Conservation (phyloP, 1,140 invertebrate genomes). For the Epicauta chinensis region DNA sequence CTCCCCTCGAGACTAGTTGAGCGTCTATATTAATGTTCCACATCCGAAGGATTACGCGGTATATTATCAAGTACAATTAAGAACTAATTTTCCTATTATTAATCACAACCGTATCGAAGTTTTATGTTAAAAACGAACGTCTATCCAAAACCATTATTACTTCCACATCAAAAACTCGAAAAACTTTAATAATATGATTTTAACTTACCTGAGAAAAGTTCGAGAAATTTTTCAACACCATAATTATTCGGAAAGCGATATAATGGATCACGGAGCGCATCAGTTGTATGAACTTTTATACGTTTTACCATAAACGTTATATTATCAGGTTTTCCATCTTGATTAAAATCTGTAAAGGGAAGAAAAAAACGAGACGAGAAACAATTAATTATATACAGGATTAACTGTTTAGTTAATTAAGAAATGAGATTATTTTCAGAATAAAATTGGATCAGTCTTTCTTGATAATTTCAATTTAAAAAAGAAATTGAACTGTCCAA, state of each 20-base stretch:
- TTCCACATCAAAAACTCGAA: too few species aligned
- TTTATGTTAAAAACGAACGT: too few species aligned
- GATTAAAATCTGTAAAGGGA: constrained; percentile 95
- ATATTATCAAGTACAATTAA: too few species aligned
- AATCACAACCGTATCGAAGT: too few species aligned
- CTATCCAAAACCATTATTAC: too few species aligned
- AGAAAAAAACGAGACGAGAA: constrained; percentile 44
- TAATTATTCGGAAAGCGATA: constrained; percentile 91
- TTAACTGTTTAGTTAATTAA: too few species aligned
- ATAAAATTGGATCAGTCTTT: neutral
- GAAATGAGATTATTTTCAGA: too few species aligned
- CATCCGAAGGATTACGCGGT: too few species aligned
- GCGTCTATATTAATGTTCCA: too few species aligned
- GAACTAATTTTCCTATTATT: too few species aligned
- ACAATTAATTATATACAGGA: neutral
- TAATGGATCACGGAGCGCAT: constrained; percentile 71
- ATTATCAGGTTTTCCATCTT: constrained; percentile 83
- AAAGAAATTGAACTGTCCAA: neutral
- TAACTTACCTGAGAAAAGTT: constrained; percentile 80
- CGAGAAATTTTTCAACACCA: constrained; percentile 89
- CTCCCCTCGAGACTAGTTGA: too few species aligned
- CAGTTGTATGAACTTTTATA: constrained; percentile 85
- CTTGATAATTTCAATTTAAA: constrained; percentile 4
- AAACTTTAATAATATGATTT: too few species aligned
- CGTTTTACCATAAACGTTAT: constrained; percentile 96